Evolutionary conservation across 1,140 invertebrate genomes (phyloP), one percentile per base, ranked within the genome.

Genomic region (Zophobas atratus): DNA sequence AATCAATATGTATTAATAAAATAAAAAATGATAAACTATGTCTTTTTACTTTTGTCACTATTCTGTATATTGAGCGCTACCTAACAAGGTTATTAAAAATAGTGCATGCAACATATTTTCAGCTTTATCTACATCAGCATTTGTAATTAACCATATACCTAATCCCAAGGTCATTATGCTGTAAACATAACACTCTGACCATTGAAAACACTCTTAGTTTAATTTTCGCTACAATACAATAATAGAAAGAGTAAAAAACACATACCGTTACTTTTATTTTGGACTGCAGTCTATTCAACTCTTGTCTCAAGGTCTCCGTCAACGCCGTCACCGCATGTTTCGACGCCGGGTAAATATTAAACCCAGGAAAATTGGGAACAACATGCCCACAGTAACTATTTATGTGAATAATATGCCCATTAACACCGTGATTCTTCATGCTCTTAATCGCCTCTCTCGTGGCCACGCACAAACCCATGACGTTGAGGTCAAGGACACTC

Each of bases 311-410:
- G 34, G 90, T 90, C 81, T 92, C 90, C 2, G 88, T 88, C 60
- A 92, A 85, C 6, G 90, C 89, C 8, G 85, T 88, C 0, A 92
- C 86, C 6, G 90, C 91, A 82, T 88, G 88, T 83, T 92, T 92
- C 2, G 89, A 90, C 1, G 90, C 90, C 39, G 87, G 84, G 84
- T 92, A 92, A 74, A 91, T 88, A 79, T 90, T 89, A 0, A 87
- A 80, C 3, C 75, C 75, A 5, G 81, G 72, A 6, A 79, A 75
- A 60, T 75, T 57, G 1, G 53, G 53, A n/a, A 49, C 78, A 6
- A 80, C 84, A 79, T 91, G 90, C 0, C 90, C 90, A 0, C 85
- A 85, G 46, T 90, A 75, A 79, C 90, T 91, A 83, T 88, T 90
- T 39, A 91, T 87, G 57, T 80, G 77, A 81, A 86, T 35, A 81